Conservation (phyloP, 2,888 invertebrate species). For the Xylota sylvarum region DNA sequence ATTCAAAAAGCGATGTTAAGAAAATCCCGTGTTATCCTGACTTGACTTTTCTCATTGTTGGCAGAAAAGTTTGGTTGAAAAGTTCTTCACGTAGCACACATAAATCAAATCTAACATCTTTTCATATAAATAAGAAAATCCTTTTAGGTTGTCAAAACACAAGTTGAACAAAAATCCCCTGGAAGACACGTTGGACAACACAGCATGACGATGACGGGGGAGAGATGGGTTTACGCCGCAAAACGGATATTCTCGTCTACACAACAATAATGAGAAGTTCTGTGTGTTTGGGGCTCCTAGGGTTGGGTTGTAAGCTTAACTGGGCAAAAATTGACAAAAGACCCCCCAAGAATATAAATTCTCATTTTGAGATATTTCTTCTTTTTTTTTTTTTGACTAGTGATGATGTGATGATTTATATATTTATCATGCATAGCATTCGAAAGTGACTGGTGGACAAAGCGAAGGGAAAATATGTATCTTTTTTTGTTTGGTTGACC, state of each 20-base stretch:
- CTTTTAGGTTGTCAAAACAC: conserved; percentile 75
- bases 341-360: conserved; percentile 70
- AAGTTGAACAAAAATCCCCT: conserved; percentile 73
- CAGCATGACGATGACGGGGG: conserved; percentile 29
- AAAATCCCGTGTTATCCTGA: conserved; percentile 71
- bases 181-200: conserved; percentile 72
- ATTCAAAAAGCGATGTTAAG: conserved; percentile 30
- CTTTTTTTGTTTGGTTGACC: conserved; percentile 34
- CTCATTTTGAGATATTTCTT: conserved; percentile 55
- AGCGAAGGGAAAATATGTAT: conserved; percentile 31
- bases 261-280: conserved; percentile 73
- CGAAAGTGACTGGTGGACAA: conserved; percentile 49
- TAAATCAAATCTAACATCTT: conserved; percentile 76
- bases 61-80: conserved; percentile 49
- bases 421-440: conserved; percentile 71
- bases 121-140: conserved; percentile 75
- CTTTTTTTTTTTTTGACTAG: conserved; percentile 33
- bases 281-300: conserved; percentile 18
- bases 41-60: conserved; percentile 53
- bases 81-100: conserved; percentile 74
- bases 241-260: conserved; percentile 60
- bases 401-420: conserved; percentile 72
- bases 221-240: conserved; percentile 29
- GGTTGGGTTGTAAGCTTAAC: conserved; percentile 61
- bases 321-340: conserved; percentile 74